Conservation (phyloP, 2,113 vertebrate genomes). For the Columba janthina region DNA sequence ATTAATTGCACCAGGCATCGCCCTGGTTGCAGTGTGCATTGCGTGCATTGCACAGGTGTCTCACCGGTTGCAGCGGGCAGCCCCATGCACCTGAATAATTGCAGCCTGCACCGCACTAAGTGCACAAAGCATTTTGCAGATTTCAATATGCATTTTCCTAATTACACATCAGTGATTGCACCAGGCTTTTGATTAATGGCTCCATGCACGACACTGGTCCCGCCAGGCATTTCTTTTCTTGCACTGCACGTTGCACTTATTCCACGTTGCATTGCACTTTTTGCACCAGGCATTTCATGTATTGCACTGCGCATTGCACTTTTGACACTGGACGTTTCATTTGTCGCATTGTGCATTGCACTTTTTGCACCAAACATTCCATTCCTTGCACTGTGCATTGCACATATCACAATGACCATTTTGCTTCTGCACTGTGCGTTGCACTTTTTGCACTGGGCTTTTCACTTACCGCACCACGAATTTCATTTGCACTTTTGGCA, state of each 20-base stretch:
- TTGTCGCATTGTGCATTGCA: neutral
- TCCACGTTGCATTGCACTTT: fast-evolving
- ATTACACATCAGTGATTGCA: neutral
- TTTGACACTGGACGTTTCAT: fast-evolving
- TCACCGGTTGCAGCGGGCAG: no score
- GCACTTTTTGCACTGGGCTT: neutral
- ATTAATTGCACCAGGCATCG: no score
- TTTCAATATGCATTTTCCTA: no score
- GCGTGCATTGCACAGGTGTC: no score
- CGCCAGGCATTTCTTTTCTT: no score
- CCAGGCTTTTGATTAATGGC: fast-evolving
- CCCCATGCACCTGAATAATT: no score
- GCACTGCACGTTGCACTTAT: neutral
- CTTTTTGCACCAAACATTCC: no score
- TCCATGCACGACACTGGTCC: no score
- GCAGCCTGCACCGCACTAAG: no score
- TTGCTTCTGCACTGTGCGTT: neutral
- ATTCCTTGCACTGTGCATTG: neutral
- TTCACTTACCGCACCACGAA: no score
- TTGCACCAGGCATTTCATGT: neutral
- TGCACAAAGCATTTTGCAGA: neutral
- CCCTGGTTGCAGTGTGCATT: no score
- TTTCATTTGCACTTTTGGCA: neutral
- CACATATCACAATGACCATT: fast-evolving
- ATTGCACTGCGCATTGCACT: fast-evolving